These are phyloP conservation scores for human (Homo sapiens) DNA, from an alignment of 2,113 vertebrate species.

Conservation along the genomic window DNA sequence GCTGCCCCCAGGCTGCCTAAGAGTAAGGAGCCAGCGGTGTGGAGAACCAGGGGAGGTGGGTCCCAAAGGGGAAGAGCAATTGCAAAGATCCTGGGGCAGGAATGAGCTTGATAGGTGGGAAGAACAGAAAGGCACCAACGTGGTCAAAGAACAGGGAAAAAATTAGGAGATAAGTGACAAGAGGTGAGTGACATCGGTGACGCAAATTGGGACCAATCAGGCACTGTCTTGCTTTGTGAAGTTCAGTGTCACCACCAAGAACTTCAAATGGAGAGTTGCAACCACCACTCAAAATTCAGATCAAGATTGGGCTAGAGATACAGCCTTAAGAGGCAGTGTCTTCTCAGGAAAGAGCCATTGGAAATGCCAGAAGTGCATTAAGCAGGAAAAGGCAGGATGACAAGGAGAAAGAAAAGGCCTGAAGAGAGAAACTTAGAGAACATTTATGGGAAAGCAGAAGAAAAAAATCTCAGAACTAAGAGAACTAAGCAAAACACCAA, in stretches of 20 bases:
- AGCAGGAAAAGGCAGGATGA: neutral
- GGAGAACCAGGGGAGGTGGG: neutral
- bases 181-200: neutral
- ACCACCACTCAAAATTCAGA: neutral
- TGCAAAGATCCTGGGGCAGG: neutral
- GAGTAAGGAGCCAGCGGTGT: neutral
- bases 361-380: neutral
- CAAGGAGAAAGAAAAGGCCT: neutral
- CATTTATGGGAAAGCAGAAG: neutral
- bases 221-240: neutral
- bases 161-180: neutral
- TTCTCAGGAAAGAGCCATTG: neutral
- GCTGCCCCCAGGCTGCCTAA: neutral
- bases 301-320: neutral
- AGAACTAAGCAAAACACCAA: neutral
- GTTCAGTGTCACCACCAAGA: neutral
- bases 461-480: neutral
- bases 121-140: neutral
- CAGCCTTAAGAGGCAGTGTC: neutral
- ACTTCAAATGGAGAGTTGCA: neutral
- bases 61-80: neutral
- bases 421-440: neutral
- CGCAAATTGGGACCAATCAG: neutral
- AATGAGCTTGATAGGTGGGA: neutral
- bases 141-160: neutral